These are phyloP conservation scores for Chiridota heheva DNA, from an alignment of 35 echinoderm and acorn worm species.

Conservation along the genomic window DNA sequence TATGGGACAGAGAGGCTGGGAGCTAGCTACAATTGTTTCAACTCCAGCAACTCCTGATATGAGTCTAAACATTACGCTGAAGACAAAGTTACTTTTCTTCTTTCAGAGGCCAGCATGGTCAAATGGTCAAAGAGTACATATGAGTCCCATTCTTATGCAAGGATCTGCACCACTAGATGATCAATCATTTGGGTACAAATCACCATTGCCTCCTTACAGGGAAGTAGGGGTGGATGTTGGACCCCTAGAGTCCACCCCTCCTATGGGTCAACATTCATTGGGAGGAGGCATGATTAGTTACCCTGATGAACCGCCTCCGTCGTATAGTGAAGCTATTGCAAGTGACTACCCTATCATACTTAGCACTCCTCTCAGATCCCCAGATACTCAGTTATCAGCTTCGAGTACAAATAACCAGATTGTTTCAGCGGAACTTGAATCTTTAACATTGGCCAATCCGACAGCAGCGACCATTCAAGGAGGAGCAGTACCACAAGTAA, in stretches of 20 bases:
- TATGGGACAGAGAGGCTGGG: conserved; percentile 32
- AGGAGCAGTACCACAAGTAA: too few relatives aligned
- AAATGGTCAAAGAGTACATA: not conserved
- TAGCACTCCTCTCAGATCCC: too few relatives aligned
- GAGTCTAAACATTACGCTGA: too few relatives aligned
- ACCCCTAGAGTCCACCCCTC: conserved; percentile 33
- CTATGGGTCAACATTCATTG: not conserved
- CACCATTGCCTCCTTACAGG: conserved; percentile 35
- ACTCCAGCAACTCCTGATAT: conserved; percentile 26
- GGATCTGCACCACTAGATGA: too few relatives aligned
- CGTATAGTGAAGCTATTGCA: conserved; percentile 37
- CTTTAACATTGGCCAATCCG: too few relatives aligned
- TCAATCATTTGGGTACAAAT: too few relatives aligned
- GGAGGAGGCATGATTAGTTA: not conserved
- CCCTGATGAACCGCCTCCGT: conserved; percentile 31
- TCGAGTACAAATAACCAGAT: too few relatives aligned
- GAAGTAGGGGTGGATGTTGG: conserved; percentile 35
- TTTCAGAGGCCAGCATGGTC: conserved; percentile 29
- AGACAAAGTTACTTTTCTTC: conserved; percentile 42
- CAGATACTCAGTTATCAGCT: too few relatives aligned
- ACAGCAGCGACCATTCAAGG: too few relatives aligned
- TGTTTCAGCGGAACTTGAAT: too few relatives aligned
- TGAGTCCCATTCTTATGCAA: conserved; percentile 24
- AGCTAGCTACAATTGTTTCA: conserved; percentile 33
- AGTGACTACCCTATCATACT: conserved; percentile 18